These are phyloP conservation scores for Manis crassicaudata DNA, from an alignment of 2,797 vertebrate species.

Conservation along the genomic window DNA sequence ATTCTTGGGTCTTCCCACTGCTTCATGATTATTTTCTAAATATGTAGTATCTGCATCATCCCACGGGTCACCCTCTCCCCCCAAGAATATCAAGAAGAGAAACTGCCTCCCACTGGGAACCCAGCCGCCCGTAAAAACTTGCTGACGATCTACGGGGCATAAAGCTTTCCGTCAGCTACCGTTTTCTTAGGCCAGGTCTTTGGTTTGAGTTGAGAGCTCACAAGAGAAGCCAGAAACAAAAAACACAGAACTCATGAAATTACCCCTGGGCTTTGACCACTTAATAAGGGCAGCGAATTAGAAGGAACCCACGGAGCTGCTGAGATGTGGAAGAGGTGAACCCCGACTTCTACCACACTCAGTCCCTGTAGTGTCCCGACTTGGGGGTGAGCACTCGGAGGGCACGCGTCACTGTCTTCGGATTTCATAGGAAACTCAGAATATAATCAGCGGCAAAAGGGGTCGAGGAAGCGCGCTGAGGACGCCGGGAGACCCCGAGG, in stretches of 20 bases:
- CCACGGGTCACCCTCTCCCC: not conserved
- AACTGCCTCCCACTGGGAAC: not conserved
- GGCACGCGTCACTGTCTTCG: not conserved
- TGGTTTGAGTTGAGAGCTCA: not conserved
- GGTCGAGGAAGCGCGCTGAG: not conserved
- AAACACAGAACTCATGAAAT: not conserved
- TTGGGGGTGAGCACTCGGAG: not conserved
- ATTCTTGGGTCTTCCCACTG: not conserved
- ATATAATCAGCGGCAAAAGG: not conserved
- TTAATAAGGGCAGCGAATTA: not conserved
- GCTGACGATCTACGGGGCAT: fast-evolving
- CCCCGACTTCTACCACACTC: not conserved
- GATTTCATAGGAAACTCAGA: not conserved
- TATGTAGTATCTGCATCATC: fast-evolving
- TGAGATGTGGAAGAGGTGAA: not conserved
- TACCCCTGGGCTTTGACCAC: not conserved
- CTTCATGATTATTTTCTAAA: not conserved
- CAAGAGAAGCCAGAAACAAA: not conserved
- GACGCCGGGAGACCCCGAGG: not conserved
- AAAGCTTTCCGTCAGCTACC: not conserved
- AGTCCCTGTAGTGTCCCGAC: not conserved
- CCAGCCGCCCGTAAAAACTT: not conserved
- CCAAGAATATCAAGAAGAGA: not conserved
- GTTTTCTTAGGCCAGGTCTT: not conserved
- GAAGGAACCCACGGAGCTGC: not conserved